Evolutionary conservation across 2,888 invertebrate genomes (phyloP).

Genomic region (Isotomurus palustris): DNA sequence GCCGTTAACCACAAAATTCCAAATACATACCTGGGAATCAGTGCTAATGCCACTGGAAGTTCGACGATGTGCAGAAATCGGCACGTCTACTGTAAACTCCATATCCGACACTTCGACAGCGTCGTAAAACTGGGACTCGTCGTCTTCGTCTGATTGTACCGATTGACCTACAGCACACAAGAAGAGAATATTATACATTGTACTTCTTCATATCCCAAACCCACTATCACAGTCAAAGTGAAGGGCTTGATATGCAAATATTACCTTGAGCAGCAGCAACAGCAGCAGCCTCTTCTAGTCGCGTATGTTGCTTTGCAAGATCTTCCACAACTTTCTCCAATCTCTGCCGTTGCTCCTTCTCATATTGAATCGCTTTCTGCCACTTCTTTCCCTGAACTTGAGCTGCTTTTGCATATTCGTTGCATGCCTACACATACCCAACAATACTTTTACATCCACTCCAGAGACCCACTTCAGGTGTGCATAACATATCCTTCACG

Average conservation of each 20-base stretch:
- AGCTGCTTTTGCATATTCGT: constrained; percentile 84
- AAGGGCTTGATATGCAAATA: background rate
- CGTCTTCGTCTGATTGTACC: constrained; percentile 58
- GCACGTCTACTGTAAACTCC: constrained; percentile 46
- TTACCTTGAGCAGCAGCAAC: constrained; percentile 25
- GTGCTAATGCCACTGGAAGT: constrained; percentile 48
- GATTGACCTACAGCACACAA: constrained; percentile 40
- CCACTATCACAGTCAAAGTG: constrained; percentile 15
- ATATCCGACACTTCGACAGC: constrained; percentile 53
- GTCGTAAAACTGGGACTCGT: constrained; percentile 60
- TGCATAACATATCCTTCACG: too few relatives aligned
- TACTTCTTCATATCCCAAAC: too few relatives aligned
- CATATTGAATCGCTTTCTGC: constrained; percentile 87
- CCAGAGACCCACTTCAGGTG: constrained; percentile 6
- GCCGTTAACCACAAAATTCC: background rate
- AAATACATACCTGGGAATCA: constrained; percentile 47
- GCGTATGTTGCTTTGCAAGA: constrained; percentile 92
- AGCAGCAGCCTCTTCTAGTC: constrained; percentile 78
- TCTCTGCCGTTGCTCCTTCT: constrained; percentile 86
- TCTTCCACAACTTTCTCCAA: constrained; percentile 96
- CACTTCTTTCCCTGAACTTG: constrained; percentile 86
- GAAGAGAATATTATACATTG: too few relatives aligned
- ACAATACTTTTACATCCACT: background rate
- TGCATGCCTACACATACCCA: constrained; percentile 65
- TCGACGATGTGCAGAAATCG: constrained; percentile 48